Percentiles rank a stretch among this genome's conserved stretches.
phyloP scores from a whole-genome alignment of 2,797 vertebrate species.

The Philypnodon macrostomus region DNA sequence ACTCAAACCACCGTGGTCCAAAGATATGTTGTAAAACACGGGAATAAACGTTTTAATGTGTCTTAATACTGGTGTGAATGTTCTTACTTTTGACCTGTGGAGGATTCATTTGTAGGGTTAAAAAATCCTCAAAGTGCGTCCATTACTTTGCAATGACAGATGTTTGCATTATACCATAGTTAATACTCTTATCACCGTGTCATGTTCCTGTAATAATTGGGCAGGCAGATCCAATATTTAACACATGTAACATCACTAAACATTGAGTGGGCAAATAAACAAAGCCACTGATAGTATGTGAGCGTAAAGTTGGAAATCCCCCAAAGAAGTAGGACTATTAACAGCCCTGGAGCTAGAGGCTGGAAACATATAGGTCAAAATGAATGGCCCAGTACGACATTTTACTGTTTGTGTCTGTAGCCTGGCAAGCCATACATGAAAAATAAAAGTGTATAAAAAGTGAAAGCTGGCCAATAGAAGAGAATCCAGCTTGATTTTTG shows the following conservation, averaged over 20 bases:
- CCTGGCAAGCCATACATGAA: too few relatives aligned
- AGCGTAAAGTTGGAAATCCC: neutral
- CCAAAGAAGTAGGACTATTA: neutral
- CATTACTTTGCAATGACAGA: neutral
- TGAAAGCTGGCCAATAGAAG: too few relatives aligned
- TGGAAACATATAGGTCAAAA: neutral
- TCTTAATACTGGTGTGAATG: constrained; percentile 4
- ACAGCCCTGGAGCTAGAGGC: neutral
- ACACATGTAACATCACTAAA: too few relatives aligned
- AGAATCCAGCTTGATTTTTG: too few relatives aligned
- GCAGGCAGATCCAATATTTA: too few relatives aligned
- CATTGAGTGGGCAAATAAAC: too few relatives aligned
- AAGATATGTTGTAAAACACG: constrained; percentile 31
- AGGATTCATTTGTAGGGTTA: neutral
- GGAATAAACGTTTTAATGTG: neutral
- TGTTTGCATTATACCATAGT: neutral
- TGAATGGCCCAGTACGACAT: neutral
- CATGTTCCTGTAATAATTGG: neutral
- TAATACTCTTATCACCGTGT: neutral
- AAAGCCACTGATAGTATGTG: neutral
- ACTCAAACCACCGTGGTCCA: constrained; percentile 52
- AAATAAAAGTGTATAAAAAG: too few relatives aligned
- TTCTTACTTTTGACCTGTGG: neutral
- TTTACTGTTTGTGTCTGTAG: too few relatives aligned
- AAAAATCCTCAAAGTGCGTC: neutral